Conservation (phyloP, 2,113 vertebrate species). For the Petrocephalus zakoni region DNA sequence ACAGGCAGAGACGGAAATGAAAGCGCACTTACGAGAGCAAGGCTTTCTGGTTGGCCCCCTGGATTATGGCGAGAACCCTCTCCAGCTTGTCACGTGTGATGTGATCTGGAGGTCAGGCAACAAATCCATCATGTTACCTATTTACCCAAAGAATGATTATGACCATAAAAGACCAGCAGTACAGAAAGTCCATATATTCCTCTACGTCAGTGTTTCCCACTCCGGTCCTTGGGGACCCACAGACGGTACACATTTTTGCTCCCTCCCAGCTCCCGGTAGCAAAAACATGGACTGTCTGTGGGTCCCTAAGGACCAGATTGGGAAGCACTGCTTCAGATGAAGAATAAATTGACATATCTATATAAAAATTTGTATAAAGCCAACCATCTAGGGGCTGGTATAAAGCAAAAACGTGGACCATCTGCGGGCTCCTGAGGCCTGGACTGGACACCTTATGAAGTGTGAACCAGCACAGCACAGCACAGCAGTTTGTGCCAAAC, state of each 20-base stretch:
- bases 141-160: not conserved
- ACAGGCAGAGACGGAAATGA: not conserved
- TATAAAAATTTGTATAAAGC: no score
- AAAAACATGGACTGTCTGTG: no score
- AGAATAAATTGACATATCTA: no score
- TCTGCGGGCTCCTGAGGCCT: no score
- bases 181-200: not conserved
- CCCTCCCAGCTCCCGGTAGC: no score
- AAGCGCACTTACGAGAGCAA: constrained; percentile 68
- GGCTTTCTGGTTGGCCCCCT: constrained; percentile 84
- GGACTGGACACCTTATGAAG: not conserved
- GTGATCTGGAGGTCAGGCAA: constrained; percentile 67
- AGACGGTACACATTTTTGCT: no score
- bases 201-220: not conserved
- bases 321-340: no score
- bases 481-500: no score
- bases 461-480: not conserved
- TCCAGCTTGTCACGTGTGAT: constrained; percentile 83
- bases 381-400: no score
- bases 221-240: no score
- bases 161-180: not conserved
- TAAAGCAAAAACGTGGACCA: no score
- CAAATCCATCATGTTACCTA: not conserved
- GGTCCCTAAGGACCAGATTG: no score
- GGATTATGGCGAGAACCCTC: constrained; percentile 76